Percentiles rank a stretch among this genome's conserved stretches.
Conservation (phyloP, 2,113 vertebrate species). For the Oreochromis spilurus region DNA sequence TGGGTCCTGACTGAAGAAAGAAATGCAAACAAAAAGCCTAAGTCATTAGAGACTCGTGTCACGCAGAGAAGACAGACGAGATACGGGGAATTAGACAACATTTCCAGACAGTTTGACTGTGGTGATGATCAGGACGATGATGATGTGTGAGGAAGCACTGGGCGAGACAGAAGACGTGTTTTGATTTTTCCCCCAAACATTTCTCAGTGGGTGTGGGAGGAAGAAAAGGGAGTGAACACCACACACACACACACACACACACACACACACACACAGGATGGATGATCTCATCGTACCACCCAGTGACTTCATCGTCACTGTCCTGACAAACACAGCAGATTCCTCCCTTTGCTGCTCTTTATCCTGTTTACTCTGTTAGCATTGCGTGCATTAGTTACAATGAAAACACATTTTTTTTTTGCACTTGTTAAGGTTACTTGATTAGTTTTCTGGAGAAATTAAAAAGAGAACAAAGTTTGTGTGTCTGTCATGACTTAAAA, state of each 20-base stretch:
- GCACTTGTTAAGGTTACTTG: neutral
- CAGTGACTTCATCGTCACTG: conserved; percentile 18
- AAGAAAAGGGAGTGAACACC: neutral
- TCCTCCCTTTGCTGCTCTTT: neutral
- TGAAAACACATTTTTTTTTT: neutral
- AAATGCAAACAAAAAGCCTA: neutral
- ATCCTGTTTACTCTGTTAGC: neutral
- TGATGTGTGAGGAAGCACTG: neutral
- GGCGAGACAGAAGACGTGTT: neutral
- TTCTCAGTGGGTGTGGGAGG: neutral
- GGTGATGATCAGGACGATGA: neutral
- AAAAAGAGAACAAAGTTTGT: neutral
- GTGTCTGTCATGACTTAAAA: neutral
- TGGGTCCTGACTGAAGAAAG: neutral
- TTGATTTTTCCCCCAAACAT: neutral
- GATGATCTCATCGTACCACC: conserved; percentile 51
- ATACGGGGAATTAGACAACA: neutral
- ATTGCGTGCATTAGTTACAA: neutral
- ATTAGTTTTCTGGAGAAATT: neutral
- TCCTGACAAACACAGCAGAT: neutral
- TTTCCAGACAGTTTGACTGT: neutral
- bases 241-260: neutral
- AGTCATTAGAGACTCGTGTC: neutral
- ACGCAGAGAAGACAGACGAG: neutral
- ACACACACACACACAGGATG: neutral